A percentile compares a stretch with the other conserved stretches of the same genome.
Evolutionary conservation across 2,888 invertebrate species (phyloP).

Genomic region (Lycia hirtaria): DNA sequence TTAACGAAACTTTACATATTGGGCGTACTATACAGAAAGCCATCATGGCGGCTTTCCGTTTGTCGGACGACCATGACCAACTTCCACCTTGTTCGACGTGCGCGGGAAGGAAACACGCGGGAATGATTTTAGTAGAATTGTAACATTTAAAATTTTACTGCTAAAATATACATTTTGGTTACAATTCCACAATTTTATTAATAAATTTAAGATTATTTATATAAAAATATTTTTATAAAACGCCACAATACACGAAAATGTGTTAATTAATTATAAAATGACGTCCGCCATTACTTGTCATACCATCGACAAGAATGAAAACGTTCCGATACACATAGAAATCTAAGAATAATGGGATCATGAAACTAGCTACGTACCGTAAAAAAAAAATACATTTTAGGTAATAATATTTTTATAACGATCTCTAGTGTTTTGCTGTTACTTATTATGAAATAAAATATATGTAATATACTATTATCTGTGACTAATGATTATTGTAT

Average conservation of each 20-base stretch:
- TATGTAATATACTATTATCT: no score
- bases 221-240: slow-evolving; percentile 17
- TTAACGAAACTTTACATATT: slow-evolving; percentile 90
- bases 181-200: slow-evolving; percentile 2
- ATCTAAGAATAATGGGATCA: no score
- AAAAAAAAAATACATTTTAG: no score
- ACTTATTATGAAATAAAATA: no score
- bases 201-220: slow-evolving; percentile 22
- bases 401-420: no score
- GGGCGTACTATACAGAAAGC: slow-evolving; percentile 91
- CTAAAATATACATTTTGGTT: slow-evolving; percentile 7
- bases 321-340: slow-evolving; percentile 44
- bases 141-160: slow-evolving; percentile 44
- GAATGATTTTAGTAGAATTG: slow-evolving; percentile 60
- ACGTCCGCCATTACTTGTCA: slow-evolving; percentile 43
- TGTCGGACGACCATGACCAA: slow-evolving; percentile 87
- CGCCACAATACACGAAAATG: not conserved
- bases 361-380: no score
- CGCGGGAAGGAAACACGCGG: slow-evolving; percentile 89
- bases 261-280: slow-evolving; percentile 39
- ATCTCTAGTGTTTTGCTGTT: no score
- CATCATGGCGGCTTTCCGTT: slow-evolving; percentile 92
- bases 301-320: slow-evolving; percentile 45
- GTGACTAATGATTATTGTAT: no score
- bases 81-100: slow-evolving; percentile 89